Percentiles rank a stretch among this genome's conserved stretches.
These are phyloP conservation scores for Apodemia mormo DNA, from an alignment of 2,888 invertebrate species.

Conservation along the genomic window DNA sequence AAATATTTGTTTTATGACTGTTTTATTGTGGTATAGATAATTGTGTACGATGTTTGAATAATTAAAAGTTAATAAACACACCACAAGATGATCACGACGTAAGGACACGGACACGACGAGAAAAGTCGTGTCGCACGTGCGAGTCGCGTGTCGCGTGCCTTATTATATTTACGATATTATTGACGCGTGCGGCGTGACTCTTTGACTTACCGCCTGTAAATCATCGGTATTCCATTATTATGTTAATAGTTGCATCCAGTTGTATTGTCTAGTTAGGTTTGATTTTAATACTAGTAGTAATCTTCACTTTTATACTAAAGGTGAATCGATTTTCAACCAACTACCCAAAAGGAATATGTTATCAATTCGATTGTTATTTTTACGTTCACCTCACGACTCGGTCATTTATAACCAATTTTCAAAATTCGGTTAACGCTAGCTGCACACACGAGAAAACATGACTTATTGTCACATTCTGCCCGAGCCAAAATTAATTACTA, in stretches of 20 bases:
- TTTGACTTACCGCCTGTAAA: conserved; percentile 38
- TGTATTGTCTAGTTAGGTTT: conserved; percentile 7
- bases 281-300: not conserved
- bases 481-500: no score
- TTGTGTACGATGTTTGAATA: not conserved
- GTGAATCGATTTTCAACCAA: no score
- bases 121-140: conserved; percentile 50
- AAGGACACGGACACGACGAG: conserved; percentile 55
- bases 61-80: conserved; percentile 21
- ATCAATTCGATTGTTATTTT: no score
- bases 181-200: conserved; percentile 4
- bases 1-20: no score
- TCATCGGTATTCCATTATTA: conserved; percentile 34
- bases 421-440: no score
- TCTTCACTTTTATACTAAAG: no score
- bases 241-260: conserved; percentile 36
- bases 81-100: conserved; percentile 51
- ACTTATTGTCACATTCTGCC: no score
- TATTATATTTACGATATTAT: conserved; percentile 28
- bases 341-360: no score
- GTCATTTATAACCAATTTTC: no score
- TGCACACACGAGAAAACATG: no score
- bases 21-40: no score
- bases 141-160: conserved; percentile 43
- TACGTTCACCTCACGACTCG: no score